phyloP scores from a whole-genome alignment of 2,797 vertebrate species.

The Rhyacichthys aspro region DNA sequence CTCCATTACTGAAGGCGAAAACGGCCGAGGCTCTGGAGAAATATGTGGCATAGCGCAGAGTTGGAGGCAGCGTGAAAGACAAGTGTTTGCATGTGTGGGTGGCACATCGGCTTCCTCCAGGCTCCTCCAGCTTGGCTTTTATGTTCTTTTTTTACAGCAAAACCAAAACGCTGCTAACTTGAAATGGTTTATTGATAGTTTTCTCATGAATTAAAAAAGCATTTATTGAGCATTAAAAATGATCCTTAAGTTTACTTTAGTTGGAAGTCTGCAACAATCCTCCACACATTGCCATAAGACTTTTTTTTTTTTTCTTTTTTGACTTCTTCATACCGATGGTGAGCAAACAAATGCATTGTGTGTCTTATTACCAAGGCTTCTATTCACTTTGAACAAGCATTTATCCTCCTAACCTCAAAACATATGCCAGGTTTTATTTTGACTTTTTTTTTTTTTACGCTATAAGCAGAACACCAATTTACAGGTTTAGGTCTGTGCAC shows the following conservation, averaged over 20 bases:
- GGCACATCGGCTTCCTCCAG: slow-evolving; percentile 62
- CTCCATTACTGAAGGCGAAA: slow-evolving; percentile 16
- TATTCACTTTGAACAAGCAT: neutral
- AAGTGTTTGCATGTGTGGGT: slow-evolving; percentile 69
- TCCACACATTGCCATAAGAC: neutral
- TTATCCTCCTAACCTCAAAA: slow-evolving; percentile 15
- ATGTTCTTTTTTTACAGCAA: slow-evolving; percentile 23
- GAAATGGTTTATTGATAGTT: neutral
- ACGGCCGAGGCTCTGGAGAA: slow-evolving; percentile 21
- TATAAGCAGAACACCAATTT: slow-evolving; percentile 32
- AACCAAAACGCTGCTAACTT: slow-evolving; percentile 29
- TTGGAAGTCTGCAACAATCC: too few relatives aligned
- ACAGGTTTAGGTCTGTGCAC: slow-evolving; percentile 35
- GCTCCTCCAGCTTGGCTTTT: slow-evolving; percentile 53
- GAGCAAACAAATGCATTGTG: neutral
- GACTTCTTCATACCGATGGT: neutral
- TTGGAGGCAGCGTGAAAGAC: slow-evolving; percentile 41
- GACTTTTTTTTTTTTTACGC: slow-evolving; percentile 20
- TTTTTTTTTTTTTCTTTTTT: slow-evolving; percentile 1
- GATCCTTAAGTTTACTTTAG: too few relatives aligned
- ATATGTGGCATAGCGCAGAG: slow-evolving; percentile 15
- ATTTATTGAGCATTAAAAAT: too few relatives aligned
- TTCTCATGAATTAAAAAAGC: too few relatives aligned
- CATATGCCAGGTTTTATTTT: slow-evolving; percentile 28
- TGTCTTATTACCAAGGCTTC: neutral